Conservation (phyloP, 2,888 invertebrate species). For the Eristalinus aeneus region DNA sequence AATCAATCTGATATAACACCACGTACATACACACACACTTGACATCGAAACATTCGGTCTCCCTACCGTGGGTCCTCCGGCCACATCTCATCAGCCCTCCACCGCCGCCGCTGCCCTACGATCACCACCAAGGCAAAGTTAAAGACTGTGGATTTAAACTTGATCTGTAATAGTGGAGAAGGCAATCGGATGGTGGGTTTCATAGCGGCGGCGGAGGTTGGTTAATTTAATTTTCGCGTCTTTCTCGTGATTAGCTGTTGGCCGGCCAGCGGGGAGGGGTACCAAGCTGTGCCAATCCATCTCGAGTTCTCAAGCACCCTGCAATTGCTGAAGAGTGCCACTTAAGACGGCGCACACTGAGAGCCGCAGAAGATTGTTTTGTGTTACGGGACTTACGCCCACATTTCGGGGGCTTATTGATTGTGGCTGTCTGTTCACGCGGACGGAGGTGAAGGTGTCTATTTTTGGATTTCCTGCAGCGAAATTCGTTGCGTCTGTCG, state of each 20-base stretch:
- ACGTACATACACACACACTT: background rate
- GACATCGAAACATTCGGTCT: background rate
- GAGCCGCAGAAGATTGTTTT: background rate
- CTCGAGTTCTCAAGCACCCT: slow-evolving; percentile 14
- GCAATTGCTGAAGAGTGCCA: background rate
- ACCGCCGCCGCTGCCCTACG: background rate
- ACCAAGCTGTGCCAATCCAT: slow-evolving; percentile 30
- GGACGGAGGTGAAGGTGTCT: background rate
- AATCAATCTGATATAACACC: background rate
- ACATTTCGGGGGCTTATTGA: background rate
- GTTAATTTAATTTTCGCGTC: slow-evolving; percentile 20
- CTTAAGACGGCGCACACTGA: background rate
- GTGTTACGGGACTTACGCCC: background rate
- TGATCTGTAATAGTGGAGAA: background rate
- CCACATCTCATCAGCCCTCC: background rate
- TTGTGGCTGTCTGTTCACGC: background rate
- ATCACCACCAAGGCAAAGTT: background rate
- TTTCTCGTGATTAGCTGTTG: background rate
- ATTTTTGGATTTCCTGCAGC: background rate
- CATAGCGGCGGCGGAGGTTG: background rate
- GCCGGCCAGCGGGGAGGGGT: background rate
- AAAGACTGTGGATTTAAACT: background rate
- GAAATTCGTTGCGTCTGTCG: background rate
- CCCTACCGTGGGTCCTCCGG: background rate
- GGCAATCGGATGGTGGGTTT: background rate